Conservation (phyloP, 2,113 vertebrate species). For the Edolisoma coerulescens region DNA sequence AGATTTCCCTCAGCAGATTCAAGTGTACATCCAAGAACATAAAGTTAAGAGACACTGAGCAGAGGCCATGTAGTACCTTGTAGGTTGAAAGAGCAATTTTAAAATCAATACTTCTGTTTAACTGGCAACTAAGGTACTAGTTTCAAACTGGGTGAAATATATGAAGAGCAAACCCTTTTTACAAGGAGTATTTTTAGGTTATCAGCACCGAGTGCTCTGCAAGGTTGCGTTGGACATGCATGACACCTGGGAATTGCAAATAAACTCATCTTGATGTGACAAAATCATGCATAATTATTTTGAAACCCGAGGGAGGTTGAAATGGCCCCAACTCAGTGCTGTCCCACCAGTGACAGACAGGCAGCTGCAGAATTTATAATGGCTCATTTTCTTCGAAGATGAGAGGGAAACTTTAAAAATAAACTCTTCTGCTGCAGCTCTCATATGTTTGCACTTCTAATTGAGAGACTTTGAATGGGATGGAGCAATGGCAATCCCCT, state of each 20-base stretch:
- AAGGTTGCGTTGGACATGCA: background rate
- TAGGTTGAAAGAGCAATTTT: slow-evolving; percentile 69
- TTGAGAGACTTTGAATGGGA: background rate
- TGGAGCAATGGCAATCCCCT: background rate
- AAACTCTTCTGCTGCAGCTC: background rate
- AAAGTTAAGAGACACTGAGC: slow-evolving; percentile 44
- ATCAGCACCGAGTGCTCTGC: background rate
- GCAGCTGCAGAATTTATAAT: slow-evolving; percentile 43
- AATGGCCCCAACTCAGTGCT: slow-evolving; percentile 27
- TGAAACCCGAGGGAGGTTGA: slow-evolving; percentile 30
- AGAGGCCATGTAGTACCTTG: slow-evolving; percentile 40
- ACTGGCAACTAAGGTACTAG: slow-evolving; percentile 14
- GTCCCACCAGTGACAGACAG: slow-evolving; percentile 43
- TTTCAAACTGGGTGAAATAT: slow-evolving; percentile 35
- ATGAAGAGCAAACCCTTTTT: slow-evolving; percentile 23
- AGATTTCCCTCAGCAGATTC: slow-evolving; percentile 37
- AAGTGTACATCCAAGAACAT: slow-evolving; percentile 21
- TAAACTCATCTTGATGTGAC: slow-evolving; percentile 60
- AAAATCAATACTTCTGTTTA: slow-evolving; percentile 71
- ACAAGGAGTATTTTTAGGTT: background rate
- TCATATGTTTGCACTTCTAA: background rate
- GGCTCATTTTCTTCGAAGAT: slow-evolving; percentile 17
- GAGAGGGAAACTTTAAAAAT: slow-evolving; percentile 34
- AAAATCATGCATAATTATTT: slow-evolving; percentile 60
- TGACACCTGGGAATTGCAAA: slow-evolving; percentile 43